Evolutionary conservation across 2,888 invertebrate species (phyloP).

Genomic region (Ecliptopera silaceata): DNA sequence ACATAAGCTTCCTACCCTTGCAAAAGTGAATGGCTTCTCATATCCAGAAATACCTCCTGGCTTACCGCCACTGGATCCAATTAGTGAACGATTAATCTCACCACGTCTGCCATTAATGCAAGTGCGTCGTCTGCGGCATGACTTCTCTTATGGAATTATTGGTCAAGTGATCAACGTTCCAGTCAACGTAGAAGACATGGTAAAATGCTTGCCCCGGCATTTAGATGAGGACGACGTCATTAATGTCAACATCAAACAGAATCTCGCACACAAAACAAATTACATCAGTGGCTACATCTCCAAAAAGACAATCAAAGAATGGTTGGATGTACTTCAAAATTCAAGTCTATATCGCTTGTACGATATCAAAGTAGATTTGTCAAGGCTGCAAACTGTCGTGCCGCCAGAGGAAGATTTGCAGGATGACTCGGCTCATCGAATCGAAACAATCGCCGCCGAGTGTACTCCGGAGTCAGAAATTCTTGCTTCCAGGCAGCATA

Average conservation of each 20-base stretch:
- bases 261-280: conserved; percentile 46
- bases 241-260: conserved; percentile 50
- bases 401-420: background rate
- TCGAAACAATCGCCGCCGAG: conserved; percentile 42
- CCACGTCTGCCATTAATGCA: conserved; percentile 54
- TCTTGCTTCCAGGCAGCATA: conserved; percentile 45
- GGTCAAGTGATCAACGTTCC: conserved; percentile 62
- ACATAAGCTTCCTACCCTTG: conserved; percentile 38
- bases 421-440: conserved; percentile 40
- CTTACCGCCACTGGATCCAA: conserved; percentile 47
- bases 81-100: conserved; percentile 51
- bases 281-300: conserved; percentile 45
- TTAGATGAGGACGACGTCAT: conserved; percentile 50
- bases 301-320: conserved; percentile 43
- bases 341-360: conserved; percentile 45
- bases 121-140: conserved; percentile 51
- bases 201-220: conserved; percentile 48
- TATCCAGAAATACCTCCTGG: conserved; percentile 48
- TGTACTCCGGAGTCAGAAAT: conserved; percentile 37
- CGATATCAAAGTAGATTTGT: conserved; percentile 46
- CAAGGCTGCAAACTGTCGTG: conserved; percentile 37
- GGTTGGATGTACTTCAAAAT: conserved; percentile 42
- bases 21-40: conserved; percentile 50
- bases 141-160: conserved; percentile 48
- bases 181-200: conserved; percentile 49